phyloP scores from a whole-genome alignment of 1,140 invertebrate genomes.

The Rhopalosiphum padi region DNA sequence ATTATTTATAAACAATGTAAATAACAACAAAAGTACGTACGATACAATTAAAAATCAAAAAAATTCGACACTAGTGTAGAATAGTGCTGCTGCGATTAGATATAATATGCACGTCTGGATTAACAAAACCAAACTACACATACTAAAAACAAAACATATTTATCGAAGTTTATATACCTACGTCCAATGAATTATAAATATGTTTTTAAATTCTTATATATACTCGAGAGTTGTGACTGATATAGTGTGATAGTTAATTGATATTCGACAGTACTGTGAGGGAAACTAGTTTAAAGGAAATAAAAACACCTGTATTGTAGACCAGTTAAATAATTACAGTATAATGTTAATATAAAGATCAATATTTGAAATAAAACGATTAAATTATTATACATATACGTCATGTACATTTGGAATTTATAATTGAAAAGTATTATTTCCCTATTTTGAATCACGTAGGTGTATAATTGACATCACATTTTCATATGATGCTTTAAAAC shows the following conservation, averaged over 20 bases:
- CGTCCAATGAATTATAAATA: background rate
- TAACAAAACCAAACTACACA: background rate
- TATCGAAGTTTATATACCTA: background rate
- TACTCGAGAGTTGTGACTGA: background rate
- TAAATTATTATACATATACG: background rate
- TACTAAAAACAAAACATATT: constrained; percentile 1
- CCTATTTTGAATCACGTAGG: background rate
- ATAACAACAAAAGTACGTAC: background rate
- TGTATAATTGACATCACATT: background rate
- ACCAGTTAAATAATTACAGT: background rate
- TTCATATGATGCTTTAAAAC: background rate
- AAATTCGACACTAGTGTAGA: background rate
- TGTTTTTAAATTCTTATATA: background rate
- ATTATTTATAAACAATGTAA: background rate
- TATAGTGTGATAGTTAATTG: constrained; percentile 3
- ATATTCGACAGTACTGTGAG: background rate
- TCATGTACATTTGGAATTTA: background rate
- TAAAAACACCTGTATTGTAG: background rate
- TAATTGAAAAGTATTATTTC: too few species aligned
- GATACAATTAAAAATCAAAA: background rate
- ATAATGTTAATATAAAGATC: background rate
- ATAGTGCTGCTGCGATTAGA: background rate
- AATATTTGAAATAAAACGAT: constrained; percentile 8
- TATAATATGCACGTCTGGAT: background rate
- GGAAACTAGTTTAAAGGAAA: background rate